Conservation (phyloP, 1,140 invertebrate species). For the Drosophila miranda region DNA sequence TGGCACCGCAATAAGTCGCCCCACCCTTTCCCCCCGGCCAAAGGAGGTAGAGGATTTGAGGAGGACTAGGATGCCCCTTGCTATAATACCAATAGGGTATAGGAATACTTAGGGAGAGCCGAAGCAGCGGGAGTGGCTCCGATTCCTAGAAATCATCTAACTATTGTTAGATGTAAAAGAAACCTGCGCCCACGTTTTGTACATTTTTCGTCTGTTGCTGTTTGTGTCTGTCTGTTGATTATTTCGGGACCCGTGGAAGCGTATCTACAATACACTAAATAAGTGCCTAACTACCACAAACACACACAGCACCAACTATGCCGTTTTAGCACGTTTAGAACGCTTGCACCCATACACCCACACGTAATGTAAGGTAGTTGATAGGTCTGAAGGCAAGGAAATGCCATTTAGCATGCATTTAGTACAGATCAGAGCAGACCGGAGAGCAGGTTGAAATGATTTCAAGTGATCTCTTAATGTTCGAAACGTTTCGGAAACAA, state of each 20-base stretch:
- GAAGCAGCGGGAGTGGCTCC: conserved; percentile 36
- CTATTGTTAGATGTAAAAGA: conserved; percentile 73
- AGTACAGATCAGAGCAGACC: no score
- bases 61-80: conserved; percentile 14
- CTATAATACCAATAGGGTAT: conserved; percentile 55
- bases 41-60: conserved; percentile 3
- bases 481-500: background rate
- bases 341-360: conserved; percentile 23
- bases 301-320: conserved; percentile 58
- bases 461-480: no score
- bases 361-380: conserved; percentile 36
- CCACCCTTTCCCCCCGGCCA: no score
- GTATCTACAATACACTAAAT: conserved; percentile 34
- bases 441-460: no score
- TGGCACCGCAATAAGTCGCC: conserved; percentile 33
- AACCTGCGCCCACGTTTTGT: conserved; percentile 59
- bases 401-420: no score
- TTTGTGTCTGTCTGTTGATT: conserved; percentile 25
- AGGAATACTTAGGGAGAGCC: conserved; percentile 43
- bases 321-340: conserved; percentile 69
- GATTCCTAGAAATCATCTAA: conserved; percentile 69
- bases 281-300: conserved; percentile 61
- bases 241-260: conserved; percentile 31
- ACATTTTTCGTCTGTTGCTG: conserved; percentile 60
- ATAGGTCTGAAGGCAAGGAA: conserved; percentile 7